Conservation (phyloP, 2,113 vertebrate species). For the Strix aluco region DNA sequence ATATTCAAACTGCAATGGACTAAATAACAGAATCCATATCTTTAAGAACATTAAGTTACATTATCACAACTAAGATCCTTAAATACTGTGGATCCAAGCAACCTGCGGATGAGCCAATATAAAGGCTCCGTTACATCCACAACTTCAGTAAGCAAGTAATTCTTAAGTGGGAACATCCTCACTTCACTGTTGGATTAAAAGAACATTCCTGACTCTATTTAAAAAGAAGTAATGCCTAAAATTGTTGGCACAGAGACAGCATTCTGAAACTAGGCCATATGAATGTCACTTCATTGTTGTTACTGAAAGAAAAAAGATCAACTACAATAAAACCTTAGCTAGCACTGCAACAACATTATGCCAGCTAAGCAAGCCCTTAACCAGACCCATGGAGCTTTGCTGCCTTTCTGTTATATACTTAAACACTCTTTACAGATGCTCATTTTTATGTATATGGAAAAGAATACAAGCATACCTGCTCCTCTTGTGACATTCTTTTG, state of each 20-base stretch:
- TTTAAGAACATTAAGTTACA: background rate
- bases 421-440: background rate
- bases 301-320: conserved; percentile 77
- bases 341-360: conserved; percentile 66
- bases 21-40: background rate
- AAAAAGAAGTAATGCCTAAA: conserved; percentile 74
- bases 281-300: conserved; percentile 83
- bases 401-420: background rate
- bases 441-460: background rate
- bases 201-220: conserved; percentile 69
- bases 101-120: background rate
- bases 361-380: conserved; percentile 72
- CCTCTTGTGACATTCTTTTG: background rate
- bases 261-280: conserved; percentile 79
- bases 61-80: background rate
- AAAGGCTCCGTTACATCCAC: background rate
- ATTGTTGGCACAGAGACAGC: conserved; percentile 70
- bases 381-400: conserved; percentile 5
- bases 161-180: conserved; percentile 43
- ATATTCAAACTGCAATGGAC: background rate
- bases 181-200: conserved; percentile 64
- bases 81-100: background rate
- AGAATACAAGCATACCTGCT: background rate
- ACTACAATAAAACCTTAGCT: conserved; percentile 75
- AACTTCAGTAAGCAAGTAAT: conserved; percentile 23